These are phyloP conservation scores for Bombus difficillimus DNA, from an alignment of 1,140 invertebrate genomes.

Conservation along the genomic window DNA sequence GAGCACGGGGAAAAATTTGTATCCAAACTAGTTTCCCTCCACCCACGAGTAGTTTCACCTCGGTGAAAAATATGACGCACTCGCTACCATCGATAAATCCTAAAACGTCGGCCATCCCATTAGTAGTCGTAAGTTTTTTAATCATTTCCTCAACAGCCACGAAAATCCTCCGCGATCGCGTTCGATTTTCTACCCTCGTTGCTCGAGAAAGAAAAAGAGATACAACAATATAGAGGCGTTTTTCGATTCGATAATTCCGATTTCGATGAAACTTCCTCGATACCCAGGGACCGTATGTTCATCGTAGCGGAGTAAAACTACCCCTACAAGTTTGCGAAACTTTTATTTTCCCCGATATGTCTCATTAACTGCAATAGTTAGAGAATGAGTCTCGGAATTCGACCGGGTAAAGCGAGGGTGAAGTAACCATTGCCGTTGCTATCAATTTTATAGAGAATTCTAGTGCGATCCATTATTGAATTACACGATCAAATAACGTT, in stretches of 20 bases:
- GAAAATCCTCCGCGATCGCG: not conserved
- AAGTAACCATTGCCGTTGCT: not conserved
- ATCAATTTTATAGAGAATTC: not conserved
- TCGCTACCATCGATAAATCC: slow-evolving; percentile 35
- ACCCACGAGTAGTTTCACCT: not conserved
- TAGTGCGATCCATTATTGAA: not conserved
- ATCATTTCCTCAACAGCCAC: not conserved
- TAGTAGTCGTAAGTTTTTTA: slow-evolving; percentile 27
- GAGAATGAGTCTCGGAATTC: not conserved
- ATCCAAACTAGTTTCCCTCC: slow-evolving; percentile 55
- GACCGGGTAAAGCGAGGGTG: not conserved
- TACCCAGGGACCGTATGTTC: not conserved
- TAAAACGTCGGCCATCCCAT: not conserved
- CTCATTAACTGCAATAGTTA: not conserved
- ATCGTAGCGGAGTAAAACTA: not conserved
- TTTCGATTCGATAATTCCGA: not conserved
- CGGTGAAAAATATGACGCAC: slow-evolving; percentile 32
- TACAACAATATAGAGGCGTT: not conserved
- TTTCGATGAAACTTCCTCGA: not conserved
- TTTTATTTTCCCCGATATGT: slow-evolving; percentile 3
- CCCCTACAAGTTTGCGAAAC: not conserved
- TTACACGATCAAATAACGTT: not conserved
- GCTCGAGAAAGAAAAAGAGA: not conserved
- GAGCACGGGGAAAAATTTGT: slow-evolving; percentile 60
- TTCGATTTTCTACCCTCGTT: not conserved